Conservation (phyloP, 1,140 invertebrate genomes). For the Hylyphantes graminicola region DNA sequence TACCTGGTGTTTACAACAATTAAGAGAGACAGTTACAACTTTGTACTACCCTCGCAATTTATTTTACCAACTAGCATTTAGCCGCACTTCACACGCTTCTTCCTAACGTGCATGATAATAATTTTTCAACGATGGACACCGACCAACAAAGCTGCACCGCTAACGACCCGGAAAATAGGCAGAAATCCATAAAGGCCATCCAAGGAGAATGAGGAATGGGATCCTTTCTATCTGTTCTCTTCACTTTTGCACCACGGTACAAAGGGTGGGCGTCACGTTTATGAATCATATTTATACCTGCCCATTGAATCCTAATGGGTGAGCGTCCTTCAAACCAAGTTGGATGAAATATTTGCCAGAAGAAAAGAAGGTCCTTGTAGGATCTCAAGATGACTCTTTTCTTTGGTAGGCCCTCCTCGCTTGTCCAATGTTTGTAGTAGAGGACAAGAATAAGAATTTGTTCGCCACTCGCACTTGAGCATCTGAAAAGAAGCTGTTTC, state of each 20-base stretch:
- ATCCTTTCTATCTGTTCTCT: constrained; percentile 30
- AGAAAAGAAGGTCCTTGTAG: constrained; percentile 13
- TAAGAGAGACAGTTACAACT: neutral
- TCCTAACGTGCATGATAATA: constrained; percentile 17
- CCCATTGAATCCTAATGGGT: constrained; percentile 41
- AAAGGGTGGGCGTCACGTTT: constrained; percentile 48
- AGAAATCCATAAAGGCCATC: constrained; percentile 40
- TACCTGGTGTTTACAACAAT: too few species aligned
- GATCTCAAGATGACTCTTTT: constrained; percentile 34
- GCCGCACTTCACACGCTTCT: constrained; percentile 31
- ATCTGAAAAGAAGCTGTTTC: constrained; percentile 24
- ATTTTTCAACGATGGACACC: constrained; percentile 12
- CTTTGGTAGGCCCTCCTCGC: constrained; percentile 10
- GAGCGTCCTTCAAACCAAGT: constrained; percentile 22
- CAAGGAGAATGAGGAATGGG: constrained; percentile 13
- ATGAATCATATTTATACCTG: constrained; percentile 50
- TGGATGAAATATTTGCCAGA: constrained; percentile 42
- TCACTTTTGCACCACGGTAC: constrained; percentile 27
- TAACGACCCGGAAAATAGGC: constrained; percentile 43
- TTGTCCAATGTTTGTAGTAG: constrained; percentile 31
- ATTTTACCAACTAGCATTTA: neutral
- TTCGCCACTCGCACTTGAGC: constrained; percentile 23
- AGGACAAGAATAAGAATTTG: constrained; percentile 47
- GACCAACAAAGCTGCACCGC: neutral
- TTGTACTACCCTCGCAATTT: neutral